These are phyloP conservation scores for Drosophila multiciliata DNA, from an alignment of 2,888 invertebrate genomes.

Conservation along the genomic window DNA sequence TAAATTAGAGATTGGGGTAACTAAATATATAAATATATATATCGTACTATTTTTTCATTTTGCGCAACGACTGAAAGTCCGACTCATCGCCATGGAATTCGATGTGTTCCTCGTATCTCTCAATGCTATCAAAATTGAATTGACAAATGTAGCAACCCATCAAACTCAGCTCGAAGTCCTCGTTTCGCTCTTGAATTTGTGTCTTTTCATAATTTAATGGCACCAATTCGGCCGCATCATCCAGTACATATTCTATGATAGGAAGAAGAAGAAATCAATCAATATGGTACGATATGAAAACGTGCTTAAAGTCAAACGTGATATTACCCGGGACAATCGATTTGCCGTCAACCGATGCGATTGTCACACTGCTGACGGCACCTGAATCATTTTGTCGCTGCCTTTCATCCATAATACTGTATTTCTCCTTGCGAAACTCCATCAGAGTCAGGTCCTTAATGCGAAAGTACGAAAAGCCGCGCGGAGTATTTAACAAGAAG, in stretches of 20 bases:
- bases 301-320: neutral
- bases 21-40: neutral
- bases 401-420: conserved; percentile 67
- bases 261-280: neutral
- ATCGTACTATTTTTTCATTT: conserved; percentile 68
- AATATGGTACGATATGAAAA: neutral
- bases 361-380: conserved; percentile 13
- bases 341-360: conserved; percentile 19
- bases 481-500: conserved; percentile 70
- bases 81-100: conserved; percentile 81
- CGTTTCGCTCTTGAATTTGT: conserved; percentile 28
- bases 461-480: conserved; percentile 57
- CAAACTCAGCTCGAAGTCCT: conserved; percentile 66
- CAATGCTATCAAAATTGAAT: conserved; percentile 71
- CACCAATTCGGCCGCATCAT: conserved; percentile 50
- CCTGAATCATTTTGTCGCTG: conserved; percentile 40
- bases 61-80: conserved; percentile 74
- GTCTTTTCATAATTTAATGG: conserved; percentile 71
- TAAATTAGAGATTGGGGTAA: neutral
- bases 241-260: conserved; percentile 55
- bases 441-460: conserved; percentile 61
- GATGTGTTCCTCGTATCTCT: conserved; percentile 79
- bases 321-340: conserved; percentile 51
- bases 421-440: conserved; percentile 71
- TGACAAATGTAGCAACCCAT: conserved; percentile 82